These are phyloP conservation scores for Latrodectus hesperus DNA, from an alignment of 2,888 invertebrate species.

Conservation along the genomic window DNA sequence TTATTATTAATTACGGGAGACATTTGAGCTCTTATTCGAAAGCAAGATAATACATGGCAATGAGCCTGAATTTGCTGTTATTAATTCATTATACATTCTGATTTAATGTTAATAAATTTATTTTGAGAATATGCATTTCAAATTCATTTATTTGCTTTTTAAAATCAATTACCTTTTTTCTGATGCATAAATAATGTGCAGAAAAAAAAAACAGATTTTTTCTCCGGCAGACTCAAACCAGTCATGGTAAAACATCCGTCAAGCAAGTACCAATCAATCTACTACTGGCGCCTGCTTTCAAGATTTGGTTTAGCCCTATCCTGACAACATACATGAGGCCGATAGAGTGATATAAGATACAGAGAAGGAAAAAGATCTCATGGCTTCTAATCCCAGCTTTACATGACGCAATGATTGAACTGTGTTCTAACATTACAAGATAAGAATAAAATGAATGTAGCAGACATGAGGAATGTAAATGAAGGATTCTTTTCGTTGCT, in stretches of 20 bases:
- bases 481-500: too few species aligned
- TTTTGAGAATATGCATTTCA: too few species aligned
- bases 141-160: too few species aligned
- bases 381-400: slow-evolving; percentile 39
- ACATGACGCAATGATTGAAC: slow-evolving; percentile 56
- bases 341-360: slow-evolving; percentile 24
- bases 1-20: too few species aligned
- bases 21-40: too few species aligned
- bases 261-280: slow-evolving; percentile 43
- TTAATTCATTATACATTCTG: too few species aligned
- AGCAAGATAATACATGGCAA: too few species aligned
- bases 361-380: slow-evolving; percentile 12
- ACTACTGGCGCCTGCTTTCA: slow-evolving; percentile 24
- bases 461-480: too few species aligned
- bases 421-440: slow-evolving; percentile 45
- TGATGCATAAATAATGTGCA: too few species aligned
- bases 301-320: slow-evolving; percentile 12
- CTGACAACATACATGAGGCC: slow-evolving; percentile 51
- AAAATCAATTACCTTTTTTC: too few species aligned
- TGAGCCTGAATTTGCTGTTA: too few species aligned
- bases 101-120: too few species aligned
- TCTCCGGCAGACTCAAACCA: background rate
- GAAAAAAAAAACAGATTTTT: background rate
- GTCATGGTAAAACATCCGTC: slow-evolving; percentile 10
- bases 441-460: slow-evolving; percentile 2